Conservation (phyloP, 2,113 vertebrate species). For the Mus pahari region DNA sequence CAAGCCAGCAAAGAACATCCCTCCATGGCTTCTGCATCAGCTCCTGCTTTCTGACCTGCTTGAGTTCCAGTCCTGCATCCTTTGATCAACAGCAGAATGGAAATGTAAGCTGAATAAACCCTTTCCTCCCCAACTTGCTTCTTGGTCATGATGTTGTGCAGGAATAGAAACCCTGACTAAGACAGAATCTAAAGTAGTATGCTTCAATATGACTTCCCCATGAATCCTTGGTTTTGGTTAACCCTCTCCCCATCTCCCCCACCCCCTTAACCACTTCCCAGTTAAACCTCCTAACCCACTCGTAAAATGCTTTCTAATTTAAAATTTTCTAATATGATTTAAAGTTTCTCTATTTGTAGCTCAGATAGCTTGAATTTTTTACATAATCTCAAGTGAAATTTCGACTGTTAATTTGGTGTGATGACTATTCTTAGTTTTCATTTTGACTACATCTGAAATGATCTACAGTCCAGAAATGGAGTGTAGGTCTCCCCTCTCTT, state of each 20-base stretch:
- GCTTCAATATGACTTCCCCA: not conserved
- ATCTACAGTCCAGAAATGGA: not conserved
- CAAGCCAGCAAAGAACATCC: no score
- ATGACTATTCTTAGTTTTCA: not conserved
- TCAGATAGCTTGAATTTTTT: not conserved
- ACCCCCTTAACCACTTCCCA: not conserved
- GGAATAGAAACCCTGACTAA: no score
- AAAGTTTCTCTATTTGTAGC: slow-evolving; percentile 1
- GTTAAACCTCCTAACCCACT: not conserved
- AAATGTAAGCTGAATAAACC: no score
- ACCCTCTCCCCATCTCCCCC: not conserved
- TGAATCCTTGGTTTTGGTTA: not conserved
- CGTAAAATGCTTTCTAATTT: not conserved
- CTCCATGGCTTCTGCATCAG: no score
- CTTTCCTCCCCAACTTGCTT: no score
- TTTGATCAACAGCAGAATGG: no score
- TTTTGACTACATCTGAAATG: not conserved
- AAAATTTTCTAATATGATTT: not conserved
- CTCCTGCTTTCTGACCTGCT: no score
- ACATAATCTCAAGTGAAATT: slow-evolving; percentile 6
- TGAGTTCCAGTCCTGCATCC: no score
- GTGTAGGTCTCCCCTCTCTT: no score
- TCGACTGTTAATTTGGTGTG: not conserved
- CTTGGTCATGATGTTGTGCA: no score
- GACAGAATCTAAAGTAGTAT: not conserved